Evolutionary conservation across 2,888 invertebrate species (phyloP).

Genomic region (Mesochorus sp.): DNA sequence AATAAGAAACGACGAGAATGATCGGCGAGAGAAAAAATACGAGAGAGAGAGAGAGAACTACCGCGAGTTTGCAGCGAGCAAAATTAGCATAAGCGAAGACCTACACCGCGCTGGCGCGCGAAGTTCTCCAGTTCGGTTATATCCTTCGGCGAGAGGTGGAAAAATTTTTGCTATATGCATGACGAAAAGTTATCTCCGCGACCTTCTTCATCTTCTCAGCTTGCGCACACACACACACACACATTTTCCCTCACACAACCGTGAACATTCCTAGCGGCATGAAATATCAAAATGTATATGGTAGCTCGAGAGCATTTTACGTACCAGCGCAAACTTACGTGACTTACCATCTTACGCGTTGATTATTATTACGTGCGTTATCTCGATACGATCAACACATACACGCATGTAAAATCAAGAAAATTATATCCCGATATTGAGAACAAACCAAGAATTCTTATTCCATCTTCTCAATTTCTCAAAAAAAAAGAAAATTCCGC

Average conservation of each 20-base stretch:
- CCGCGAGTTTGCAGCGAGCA: constrained; percentile 31
- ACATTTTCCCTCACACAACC: too few relatives aligned
- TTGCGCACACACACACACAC: not conserved
- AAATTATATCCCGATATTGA: too few relatives aligned
- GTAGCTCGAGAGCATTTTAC: not conserved
- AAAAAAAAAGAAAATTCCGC: too few relatives aligned
- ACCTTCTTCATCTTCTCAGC: constrained; percentile 18
- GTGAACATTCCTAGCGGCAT: not conserved
- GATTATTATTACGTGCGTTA: too few relatives aligned
- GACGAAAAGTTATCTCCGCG: not conserved
- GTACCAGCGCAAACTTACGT: not conserved
- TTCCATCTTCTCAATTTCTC: too few relatives aligned
- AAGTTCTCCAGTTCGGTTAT: not conserved
- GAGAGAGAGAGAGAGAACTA: constrained; percentile 9
- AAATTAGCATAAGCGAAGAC: constrained; percentile 71
- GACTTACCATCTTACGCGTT: too few relatives aligned
- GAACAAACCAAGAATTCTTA: too few relatives aligned
- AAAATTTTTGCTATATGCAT: not conserved
- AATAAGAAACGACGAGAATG: too few relatives aligned
- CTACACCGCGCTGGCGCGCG: not conserved
- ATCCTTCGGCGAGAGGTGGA: not conserved
- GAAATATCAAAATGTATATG: not conserved
- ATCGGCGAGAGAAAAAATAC: too few relatives aligned
- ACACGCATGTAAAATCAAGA: too few relatives aligned
- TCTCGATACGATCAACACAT: too few relatives aligned